Conservation (phyloP, 35 echinoderm and acorn worm species). For the Patiria miniata region DNA sequence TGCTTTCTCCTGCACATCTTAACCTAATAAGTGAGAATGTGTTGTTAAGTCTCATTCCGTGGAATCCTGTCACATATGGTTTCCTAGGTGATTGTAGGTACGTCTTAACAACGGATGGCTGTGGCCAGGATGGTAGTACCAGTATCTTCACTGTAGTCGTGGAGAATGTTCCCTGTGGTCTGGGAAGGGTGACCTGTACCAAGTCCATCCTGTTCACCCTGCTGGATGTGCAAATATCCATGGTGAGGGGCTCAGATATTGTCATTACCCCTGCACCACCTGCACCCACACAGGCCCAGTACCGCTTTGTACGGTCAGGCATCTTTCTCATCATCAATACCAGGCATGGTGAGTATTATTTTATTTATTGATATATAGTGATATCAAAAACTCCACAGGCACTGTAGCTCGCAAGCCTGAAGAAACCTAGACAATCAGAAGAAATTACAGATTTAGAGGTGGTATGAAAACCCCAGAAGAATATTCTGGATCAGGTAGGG, state of each 20-base stretch:
- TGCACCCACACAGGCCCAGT: background rate
- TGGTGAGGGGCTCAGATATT: conserved; percentile 57
- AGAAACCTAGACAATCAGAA: too few species aligned
- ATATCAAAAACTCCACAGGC: background rate
- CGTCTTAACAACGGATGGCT: conserved; percentile 54
- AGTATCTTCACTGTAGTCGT: conserved; percentile 53
- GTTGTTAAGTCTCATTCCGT: background rate
- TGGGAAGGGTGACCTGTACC: conserved; percentile 60
- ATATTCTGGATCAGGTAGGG: too few species aligned
- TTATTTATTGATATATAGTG: background rate
- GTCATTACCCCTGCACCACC: background rate
- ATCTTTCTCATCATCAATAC: conserved; percentile 44
- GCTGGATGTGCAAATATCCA: conserved; percentile 13
- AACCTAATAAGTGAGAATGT: too few species aligned
- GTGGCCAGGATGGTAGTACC: conserved; percentile 6
- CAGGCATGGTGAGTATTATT: conserved; percentile 32
- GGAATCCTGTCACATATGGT: background rate
- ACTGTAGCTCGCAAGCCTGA: too few species aligned
- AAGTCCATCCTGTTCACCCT: conserved; percentile 67
- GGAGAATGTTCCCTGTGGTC: conserved; percentile 80
- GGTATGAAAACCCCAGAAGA: too few species aligned
- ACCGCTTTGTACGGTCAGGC: background rate
- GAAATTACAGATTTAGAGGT: too few species aligned
- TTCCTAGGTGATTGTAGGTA: conserved; percentile 78
- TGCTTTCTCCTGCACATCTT: too few species aligned